phyloP scores from a whole-genome alignment of 2,888 invertebrate species.

The Ceratothoa steindachneri region DNA sequence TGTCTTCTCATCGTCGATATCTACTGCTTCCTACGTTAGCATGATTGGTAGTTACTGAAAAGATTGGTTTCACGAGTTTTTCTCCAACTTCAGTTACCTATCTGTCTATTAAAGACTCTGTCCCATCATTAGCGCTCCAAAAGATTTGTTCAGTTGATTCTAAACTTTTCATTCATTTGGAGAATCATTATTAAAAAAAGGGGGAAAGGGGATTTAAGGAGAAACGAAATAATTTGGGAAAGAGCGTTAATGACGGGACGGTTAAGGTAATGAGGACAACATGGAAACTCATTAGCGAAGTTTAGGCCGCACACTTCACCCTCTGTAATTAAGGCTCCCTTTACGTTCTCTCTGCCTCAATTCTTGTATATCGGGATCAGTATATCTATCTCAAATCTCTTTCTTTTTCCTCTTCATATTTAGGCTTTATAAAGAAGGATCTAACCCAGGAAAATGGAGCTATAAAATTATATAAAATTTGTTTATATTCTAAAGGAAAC shows the following conservation, averaged over 20 bases:
- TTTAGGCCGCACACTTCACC: slow-evolving; percentile 11
- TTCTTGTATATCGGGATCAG: not conserved
- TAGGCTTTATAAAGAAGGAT: too few relatives aligned
- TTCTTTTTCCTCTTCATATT: too few relatives aligned
- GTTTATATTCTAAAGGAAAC: too few relatives aligned
- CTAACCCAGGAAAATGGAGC: too few relatives aligned
- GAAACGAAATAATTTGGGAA: slow-evolving; percentile 13
- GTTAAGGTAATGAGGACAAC: slow-evolving; percentile 10
- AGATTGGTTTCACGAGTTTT: too few relatives aligned
- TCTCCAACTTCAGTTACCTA: not conserved
- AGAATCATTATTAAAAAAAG: not conserved
- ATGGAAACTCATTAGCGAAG: slow-evolving; percentile 13
- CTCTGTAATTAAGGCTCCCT: slow-evolving; percentile 8
- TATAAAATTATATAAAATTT: too few relatives aligned
- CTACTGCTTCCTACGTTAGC: too few relatives aligned
- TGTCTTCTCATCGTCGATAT: too few relatives aligned
- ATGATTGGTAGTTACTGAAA: too few relatives aligned
- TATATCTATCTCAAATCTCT: not conserved
- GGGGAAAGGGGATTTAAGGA: not conserved
- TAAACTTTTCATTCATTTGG: not conserved
- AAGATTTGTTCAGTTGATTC: not conserved
- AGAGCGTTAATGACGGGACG: slow-evolving; percentile 7
- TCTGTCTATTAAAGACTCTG: not conserved
- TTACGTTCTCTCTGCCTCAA: not conserved
- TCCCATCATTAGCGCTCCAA: not conserved